phyloP scores from a whole-genome alignment of 2,113 vertebrate genomes.

The Hippocampus barbouri region DNA sequence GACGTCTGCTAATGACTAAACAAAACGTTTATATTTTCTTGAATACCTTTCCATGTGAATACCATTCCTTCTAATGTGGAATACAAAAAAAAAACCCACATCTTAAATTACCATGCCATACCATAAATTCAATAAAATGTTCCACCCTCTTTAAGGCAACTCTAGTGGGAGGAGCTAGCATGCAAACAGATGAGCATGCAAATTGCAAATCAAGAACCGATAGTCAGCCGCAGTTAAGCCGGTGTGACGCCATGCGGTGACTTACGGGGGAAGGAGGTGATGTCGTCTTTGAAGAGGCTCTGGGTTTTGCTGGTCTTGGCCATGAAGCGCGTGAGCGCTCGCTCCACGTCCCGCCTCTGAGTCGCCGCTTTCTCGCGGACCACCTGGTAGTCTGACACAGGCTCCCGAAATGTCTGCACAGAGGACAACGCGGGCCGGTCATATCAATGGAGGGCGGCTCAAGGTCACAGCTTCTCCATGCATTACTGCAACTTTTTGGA shows the following conservation, averaged over 20 bases:
- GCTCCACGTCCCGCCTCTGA: conserved; percentile 90
- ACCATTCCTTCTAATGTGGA: too few relatives aligned
- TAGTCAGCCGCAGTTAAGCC: neutral
- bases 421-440: neutral
- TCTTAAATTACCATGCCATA: too few relatives aligned
- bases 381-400: conserved; percentile 90
- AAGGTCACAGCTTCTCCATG: neutral
- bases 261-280: conserved; percentile 91
- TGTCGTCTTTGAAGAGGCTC: conserved; percentile 93
- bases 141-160: too few relatives aligned
- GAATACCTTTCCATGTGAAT: too few relatives aligned
- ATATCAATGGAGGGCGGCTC: neutral
- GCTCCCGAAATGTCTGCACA: conserved; percentile 89
- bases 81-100: too few relatives aligned
- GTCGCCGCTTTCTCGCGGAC: conserved; percentile 92
- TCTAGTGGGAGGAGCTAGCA: too few relatives aligned
- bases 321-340: conserved; percentile 96
- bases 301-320: conserved; percentile 96
- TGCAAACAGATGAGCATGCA: neutral
- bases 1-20: too few relatives aligned
- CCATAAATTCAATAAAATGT: too few relatives aligned
- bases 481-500: neutral
- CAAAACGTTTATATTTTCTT: too few relatives aligned
- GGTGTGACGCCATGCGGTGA: neutral
- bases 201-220: neutral